phyloP scores from a whole-genome alignment of 1,140 invertebrate species.

The Rhagoletis zephyria region DNA sequence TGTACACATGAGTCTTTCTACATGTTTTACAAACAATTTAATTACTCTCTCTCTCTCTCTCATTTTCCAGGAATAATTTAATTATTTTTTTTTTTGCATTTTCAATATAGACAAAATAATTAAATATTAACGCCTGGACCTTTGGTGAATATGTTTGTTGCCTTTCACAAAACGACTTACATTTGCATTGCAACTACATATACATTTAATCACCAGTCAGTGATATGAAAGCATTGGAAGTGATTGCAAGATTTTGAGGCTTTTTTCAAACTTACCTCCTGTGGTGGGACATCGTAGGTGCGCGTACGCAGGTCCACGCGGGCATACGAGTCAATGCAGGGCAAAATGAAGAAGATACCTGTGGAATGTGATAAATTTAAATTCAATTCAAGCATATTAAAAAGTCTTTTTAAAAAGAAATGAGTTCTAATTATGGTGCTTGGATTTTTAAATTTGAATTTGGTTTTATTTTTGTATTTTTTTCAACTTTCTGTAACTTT shows the following conservation, averaged over 20 bases:
- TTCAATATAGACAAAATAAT: not conserved
- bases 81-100: not conserved
- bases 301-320: constrained; percentile 91
- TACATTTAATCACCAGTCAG: not conserved
- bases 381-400: no score
- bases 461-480: no score
- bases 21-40: constrained; percentile 4
- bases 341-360: constrained; percentile 96
- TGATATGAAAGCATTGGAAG: not conserved
- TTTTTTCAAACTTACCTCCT: constrained; percentile 81
- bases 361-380: constrained; percentile 48
- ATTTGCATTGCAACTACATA: constrained; percentile 4
- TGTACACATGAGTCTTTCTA: constrained; percentile 37
- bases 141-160: not conserved
- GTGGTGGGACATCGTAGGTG: constrained; percentile 94
- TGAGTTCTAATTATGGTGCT: no score
- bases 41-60: not conserved
- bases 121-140: not conserved
- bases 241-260: constrained; percentile 33
- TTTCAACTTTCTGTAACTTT: no score
- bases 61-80: not conserved
- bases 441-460: no score
- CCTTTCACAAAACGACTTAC: not conserved
- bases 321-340: constrained; percentile 93
- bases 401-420: no score